Percentiles rank a stretch among this genome's conserved stretches.
phyloP scores from a whole-genome alignment of 2,797 vertebrate genomes.

The Dallia pectoralis region DNA sequence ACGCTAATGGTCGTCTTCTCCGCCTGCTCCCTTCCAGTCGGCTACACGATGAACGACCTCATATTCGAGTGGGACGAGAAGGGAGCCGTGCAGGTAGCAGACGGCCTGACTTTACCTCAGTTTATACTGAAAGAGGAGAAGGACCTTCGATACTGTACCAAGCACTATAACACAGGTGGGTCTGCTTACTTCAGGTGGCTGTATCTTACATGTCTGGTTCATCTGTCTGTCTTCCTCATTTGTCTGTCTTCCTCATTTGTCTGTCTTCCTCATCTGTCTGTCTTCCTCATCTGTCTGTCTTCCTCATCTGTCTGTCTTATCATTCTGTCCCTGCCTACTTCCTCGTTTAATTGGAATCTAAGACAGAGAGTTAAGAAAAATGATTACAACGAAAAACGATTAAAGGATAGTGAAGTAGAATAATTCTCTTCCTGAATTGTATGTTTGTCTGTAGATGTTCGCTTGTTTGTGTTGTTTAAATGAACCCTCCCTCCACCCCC shows the following conservation, averaged over 20 bases:
- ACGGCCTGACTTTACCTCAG: slow-evolving; percentile 93
- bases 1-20: neutral
- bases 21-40: slow-evolving; percentile 73
- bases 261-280: no score
- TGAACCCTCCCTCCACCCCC: neutral
- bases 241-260: neutral
- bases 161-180: slow-evolving; percentile 49
- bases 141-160: slow-evolving; percentile 96
- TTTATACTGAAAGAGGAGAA: slow-evolving; percentile 98
- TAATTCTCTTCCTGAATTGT: no score
- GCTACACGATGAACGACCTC: slow-evolving; percentile 98
- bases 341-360: slow-evolving; percentile 27
- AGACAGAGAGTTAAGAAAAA: neutral
- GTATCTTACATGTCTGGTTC: neutral
- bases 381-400: neutral
- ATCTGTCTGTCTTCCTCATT: neutral
- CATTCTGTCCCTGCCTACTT: no score
- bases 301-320: no score
- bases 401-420: no score
- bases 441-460: neutral
- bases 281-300: no score
- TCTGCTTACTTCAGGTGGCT: slow-evolving; percentile 11
- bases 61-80: slow-evolving; percentile 99
- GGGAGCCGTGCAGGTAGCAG: slow-evolving; percentile 94
- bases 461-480: neutral